phyloP scores from a whole-genome alignment of 2,797 vertebrate species.

The Neosilurus hyrtlii region DNA sequence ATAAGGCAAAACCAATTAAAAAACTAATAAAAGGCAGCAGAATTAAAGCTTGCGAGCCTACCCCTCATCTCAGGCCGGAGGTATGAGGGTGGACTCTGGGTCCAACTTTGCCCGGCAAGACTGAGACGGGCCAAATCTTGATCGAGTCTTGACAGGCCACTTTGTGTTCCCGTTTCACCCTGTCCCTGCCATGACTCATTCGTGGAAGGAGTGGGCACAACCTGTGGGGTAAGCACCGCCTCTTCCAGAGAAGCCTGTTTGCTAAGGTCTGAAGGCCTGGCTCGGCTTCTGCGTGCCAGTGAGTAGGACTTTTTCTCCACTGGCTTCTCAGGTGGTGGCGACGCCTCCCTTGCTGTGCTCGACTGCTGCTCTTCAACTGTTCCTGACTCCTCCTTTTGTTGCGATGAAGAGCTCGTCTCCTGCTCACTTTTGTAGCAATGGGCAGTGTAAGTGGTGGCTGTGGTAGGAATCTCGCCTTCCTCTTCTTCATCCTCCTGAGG shows the following conservation, averaged over 20 bases:
- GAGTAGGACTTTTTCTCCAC: slow-evolving; percentile 94
- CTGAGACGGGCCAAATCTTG: slow-evolving; percentile 85
- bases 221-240: slow-evolving; percentile 57
- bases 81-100: slow-evolving; percentile 81
- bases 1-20: neutral
- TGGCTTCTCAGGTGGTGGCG: slow-evolving; percentile 78
- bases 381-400: slow-evolving; percentile 73
- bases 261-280: slow-evolving; percentile 82
- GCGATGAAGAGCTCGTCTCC: slow-evolving; percentile 53
- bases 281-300: slow-evolving; percentile 86
- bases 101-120: slow-evolving; percentile 85
- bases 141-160: slow-evolving; percentile 79
- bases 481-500: slow-evolving; percentile 60
- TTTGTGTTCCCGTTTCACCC: slow-evolving; percentile 39
- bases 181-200: slow-evolving; percentile 73
- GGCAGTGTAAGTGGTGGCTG: slow-evolving; percentile 52
- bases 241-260: slow-evolving; percentile 82
- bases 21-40: neutral
- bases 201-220: slow-evolving; percentile 64
- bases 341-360: slow-evolving; percentile 57
- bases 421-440: slow-evolving; percentile 56
- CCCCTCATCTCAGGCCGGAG: slow-evolving; percentile 86
- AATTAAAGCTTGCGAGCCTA: slow-evolving; percentile 61
- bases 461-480: slow-evolving; percentile 41
- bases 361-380: neutral